Conservation (phyloP, 1,140 invertebrate species). For the Trinorchestia longiramus region DNA sequence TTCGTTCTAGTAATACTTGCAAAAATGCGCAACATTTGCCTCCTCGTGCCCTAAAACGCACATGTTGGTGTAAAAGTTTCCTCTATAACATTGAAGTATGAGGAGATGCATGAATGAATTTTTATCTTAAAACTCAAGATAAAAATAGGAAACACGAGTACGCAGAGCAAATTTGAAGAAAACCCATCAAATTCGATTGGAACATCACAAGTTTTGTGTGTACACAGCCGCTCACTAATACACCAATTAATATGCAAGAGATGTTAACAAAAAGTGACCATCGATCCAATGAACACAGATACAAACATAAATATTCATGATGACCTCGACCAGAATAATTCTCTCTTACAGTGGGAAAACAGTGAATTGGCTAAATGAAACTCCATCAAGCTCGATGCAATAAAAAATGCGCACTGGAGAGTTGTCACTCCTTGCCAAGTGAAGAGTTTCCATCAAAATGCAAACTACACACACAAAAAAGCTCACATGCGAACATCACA, state of each 20-base stretch:
- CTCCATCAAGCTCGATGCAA: background rate
- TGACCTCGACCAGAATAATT: constrained; percentile 1
- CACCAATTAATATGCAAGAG: background rate
- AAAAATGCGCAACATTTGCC: too few species aligned
- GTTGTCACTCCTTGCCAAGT: background rate
- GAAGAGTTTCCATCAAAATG: background rate
- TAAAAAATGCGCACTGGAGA: background rate
- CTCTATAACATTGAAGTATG: background rate
- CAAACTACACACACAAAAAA: background rate
- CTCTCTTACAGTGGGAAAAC: background rate
- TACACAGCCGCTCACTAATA: background rate
- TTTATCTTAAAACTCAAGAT: background rate
- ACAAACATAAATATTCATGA: background rate
- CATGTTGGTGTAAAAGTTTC: background rate
- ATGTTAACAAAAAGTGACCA: background rate
- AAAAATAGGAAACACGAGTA: background rate
- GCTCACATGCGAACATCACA: background rate
- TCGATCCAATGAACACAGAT: background rate
- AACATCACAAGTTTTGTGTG: background rate
- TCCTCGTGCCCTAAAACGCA: background rate
- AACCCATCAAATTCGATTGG: background rate
- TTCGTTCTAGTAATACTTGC: too few species aligned
- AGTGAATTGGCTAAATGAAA: background rate
- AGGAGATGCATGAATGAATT: background rate
- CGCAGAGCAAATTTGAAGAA: background rate